These are phyloP conservation scores for Epizoanthus rinbou DNA, from an alignment of 92 coral and sea anemone species.

Conservation along the genomic window DNA sequence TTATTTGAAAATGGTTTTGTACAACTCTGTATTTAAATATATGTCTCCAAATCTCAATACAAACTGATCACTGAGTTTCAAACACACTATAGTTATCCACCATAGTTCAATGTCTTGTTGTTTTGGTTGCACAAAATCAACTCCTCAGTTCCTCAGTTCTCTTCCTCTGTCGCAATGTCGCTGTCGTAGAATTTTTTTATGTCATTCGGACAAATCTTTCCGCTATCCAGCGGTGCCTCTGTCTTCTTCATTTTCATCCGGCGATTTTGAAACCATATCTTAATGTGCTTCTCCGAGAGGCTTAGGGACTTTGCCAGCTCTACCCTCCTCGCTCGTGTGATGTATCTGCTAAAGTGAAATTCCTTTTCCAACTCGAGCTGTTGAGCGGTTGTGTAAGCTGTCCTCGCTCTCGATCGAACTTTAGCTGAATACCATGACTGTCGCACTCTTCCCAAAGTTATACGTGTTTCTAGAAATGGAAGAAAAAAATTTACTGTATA, in stretches of 20 bases:
- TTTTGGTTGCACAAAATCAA: not conserved
- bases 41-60: too few relatives aligned
- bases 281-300: slow-evolving; percentile 87
- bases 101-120: not conserved
- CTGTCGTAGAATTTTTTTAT: slow-evolving; percentile 70
- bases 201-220: slow-evolving; percentile 69
- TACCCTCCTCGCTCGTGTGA: slow-evolving; percentile 73
- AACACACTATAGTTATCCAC: not conserved
- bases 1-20: too few relatives aligned
- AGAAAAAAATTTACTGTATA: not conserved
- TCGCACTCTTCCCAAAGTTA: slow-evolving; percentile 55
- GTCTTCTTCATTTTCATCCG: slow-evolving; percentile 86
- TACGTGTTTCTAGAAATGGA: slow-evolving; percentile 18
- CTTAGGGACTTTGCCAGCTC: slow-evolving; percentile 76
- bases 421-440: slow-evolving; percentile 82
- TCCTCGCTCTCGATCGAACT: slow-evolving; percentile 81
- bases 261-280: slow-evolving; percentile 88
- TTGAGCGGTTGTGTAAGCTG: slow-evolving; percentile 83
- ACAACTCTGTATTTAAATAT: too few relatives aligned
- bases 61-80: not conserved
- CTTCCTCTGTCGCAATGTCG: slow-evolving; percentile 34
- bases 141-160: slow-evolving; percentile 6
- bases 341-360: slow-evolving; percentile 79
- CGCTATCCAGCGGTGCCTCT: slow-evolving; percentile 65
- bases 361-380: slow-evolving; percentile 87